Percentiles rank a stretch among this genome's conserved stretches.
Conservation (phyloP, 2,888 invertebrate species). For the Brachypterus glaber region DNA sequence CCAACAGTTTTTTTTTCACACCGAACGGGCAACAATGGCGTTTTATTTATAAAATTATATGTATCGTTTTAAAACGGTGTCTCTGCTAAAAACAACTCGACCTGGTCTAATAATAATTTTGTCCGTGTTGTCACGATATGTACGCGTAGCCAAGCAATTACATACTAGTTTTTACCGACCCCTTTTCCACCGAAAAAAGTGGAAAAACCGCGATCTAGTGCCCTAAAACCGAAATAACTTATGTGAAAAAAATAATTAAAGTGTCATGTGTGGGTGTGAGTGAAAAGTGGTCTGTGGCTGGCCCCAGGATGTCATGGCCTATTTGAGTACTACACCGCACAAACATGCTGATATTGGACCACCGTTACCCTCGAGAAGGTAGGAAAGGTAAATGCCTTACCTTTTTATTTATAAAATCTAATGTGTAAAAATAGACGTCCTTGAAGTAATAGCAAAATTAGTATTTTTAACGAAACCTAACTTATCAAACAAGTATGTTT, state of each 20-base stretch:
- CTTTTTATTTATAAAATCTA: no score
- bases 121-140: slow-evolving; percentile 18
- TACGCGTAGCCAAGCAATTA: slow-evolving; percentile 10
- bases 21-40: slow-evolving; percentile 12
- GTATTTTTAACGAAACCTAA: no score
- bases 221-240: no score
- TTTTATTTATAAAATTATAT: slow-evolving; percentile 23
- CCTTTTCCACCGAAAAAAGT: slow-evolving; percentile 1
- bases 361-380: slow-evolving; percentile 3
- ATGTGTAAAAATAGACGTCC: no score
- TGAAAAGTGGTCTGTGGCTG: no score
- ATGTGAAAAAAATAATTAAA: no score
- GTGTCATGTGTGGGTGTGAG: no score
- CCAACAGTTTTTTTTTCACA: no score
- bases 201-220: no score
- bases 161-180: slow-evolving; percentile 13
- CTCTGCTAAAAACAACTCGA: slow-evolving; percentile 19
- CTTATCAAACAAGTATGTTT: no score
- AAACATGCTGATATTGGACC: not conserved
- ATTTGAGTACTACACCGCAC: slow-evolving; percentile 23
- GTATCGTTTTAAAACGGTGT: slow-evolving; percentile 18
- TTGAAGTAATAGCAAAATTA: no score
- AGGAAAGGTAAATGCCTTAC: slow-evolving; percentile 4
- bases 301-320: slow-evolving; percentile 26
- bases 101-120: slow-evolving; percentile 23